Evolutionary conservation across 2,797 vertebrate species (phyloP).

Genomic region (Enteromius mattozi): DNA sequence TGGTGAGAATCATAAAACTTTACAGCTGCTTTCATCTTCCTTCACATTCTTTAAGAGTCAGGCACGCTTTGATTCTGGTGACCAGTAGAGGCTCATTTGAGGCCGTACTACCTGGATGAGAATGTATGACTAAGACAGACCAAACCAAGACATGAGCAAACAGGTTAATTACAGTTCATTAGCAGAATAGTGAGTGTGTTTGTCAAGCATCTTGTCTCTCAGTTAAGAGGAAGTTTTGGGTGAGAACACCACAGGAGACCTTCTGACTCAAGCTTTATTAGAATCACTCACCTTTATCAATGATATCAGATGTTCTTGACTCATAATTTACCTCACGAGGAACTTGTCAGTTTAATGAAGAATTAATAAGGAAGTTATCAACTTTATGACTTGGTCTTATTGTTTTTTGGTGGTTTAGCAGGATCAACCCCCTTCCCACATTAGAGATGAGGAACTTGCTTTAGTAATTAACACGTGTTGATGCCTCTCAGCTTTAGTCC

Average conservation of each 20-base stretch:
- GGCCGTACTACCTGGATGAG: slow-evolving; percentile 3
- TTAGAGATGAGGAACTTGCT: slow-evolving; percentile 25
- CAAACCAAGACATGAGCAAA: slow-evolving; percentile 17
- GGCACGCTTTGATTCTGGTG: slow-evolving; percentile 36
- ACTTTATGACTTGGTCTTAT: neutral
- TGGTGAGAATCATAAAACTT: slow-evolving; percentile 42
- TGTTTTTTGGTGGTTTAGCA: slow-evolving; percentile 35
- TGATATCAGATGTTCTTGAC: slow-evolving; percentile 2
- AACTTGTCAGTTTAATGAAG: slow-evolving; percentile 2
- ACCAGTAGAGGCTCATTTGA: slow-evolving; percentile 23
- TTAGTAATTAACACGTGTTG: slow-evolving; percentile 15
- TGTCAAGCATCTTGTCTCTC: neutral
- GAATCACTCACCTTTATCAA: slow-evolving; percentile 37
- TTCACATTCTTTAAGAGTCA: slow-evolving; percentile 38
- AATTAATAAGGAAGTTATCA: slow-evolving; percentile 17
- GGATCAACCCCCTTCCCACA: neutral
- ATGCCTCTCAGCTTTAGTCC: slow-evolving; percentile 7
- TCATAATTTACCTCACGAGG: slow-evolving; percentile 30
- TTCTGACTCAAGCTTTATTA: slow-evolving; percentile 48
- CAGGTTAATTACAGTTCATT: slow-evolving; percentile 26
- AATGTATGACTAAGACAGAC: slow-evolving; percentile 3
- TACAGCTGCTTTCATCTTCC: slow-evolving; percentile 44
- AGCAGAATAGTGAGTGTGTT: neutral
- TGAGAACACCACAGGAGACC: neutral
- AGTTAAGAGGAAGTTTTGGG: neutral